phyloP scores from a whole-genome alignment of 2,888 invertebrate species.

The Melangyna quadrimaculata region DNA sequence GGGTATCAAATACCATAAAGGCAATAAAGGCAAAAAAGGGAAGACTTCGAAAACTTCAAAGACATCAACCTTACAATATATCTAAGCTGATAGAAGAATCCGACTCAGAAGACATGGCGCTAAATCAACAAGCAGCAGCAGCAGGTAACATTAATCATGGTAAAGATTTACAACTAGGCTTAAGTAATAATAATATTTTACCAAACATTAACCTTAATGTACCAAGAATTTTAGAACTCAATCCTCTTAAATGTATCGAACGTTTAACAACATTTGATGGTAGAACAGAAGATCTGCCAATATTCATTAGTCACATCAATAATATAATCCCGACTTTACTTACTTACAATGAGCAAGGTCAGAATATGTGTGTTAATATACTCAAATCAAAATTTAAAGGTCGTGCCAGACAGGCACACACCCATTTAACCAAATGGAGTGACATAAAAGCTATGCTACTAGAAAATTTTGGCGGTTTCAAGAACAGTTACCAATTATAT shows the following conservation, averaged over 20 bases:
- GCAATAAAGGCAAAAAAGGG: background rate
- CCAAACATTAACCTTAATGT: background rate
- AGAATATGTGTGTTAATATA: background rate
- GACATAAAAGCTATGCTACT: slow-evolving; percentile 26
- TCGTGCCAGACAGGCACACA: slow-evolving; percentile 1
- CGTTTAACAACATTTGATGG: slow-evolving; percentile 24
- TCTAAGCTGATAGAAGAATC: background rate
- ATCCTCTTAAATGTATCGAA: slow-evolving; percentile 28
- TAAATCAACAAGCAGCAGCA: background rate
- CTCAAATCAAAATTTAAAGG: background rate
- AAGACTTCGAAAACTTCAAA: background rate
- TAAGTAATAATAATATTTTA: background rate
- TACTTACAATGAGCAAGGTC: slow-evolving; percentile 7
- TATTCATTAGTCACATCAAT: slow-evolving; percentile 26
- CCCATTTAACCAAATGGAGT: slow-evolving; percentile 10
- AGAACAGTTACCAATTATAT: background rate
- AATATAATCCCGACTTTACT: slow-evolving; percentile 18
- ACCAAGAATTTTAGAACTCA: slow-evolving; percentile 1
- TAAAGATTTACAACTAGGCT: background rate
- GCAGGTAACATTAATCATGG: background rate
- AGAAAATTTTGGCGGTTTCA: slow-evolving; percentile 28
- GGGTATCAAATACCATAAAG: background rate
- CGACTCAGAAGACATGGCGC: background rate
- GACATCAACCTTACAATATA: background rate
- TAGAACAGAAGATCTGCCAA: slow-evolving; percentile 31